phyloP scores from a whole-genome alignment of 2,113 vertebrate species.

The Corythaeola cristata region DNA sequence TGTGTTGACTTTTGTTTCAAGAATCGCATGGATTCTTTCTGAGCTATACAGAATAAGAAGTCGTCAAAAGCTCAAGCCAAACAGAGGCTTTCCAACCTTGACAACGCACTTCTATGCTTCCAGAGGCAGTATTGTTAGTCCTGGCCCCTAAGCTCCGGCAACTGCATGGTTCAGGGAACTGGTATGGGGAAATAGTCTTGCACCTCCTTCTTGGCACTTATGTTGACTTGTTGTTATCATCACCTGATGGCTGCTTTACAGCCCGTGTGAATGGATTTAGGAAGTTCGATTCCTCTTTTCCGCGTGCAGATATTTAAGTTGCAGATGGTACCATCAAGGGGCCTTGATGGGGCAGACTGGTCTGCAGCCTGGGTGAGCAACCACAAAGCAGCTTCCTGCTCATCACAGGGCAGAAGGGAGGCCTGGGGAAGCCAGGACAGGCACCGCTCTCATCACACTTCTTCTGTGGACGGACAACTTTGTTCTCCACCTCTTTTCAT shows the following conservation, averaged over 20 bases:
- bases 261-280: neutral
- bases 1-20: neutral
- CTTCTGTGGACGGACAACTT: neutral
- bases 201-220: neutral
- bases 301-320: neutral
- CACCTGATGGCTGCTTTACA: neutral
- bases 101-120: neutral
- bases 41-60: neutral
- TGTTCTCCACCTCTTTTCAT: neutral
- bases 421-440: neutral
- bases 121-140: neutral
- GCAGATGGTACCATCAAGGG: neutral
- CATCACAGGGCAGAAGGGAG: neutral
- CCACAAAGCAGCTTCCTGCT: neutral
- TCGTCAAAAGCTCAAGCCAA: neutral
- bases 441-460: neutral
- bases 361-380: neutral
- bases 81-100: neutral
- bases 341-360: neutral
- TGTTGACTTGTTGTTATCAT: neutral
- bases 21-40: neutral
- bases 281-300: neutral
- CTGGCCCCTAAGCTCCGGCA: neutral
- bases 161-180: neutral
- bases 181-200: neutral